A percentile compares a stretch with the other conserved stretches of the same genome.
These are phyloP conservation scores for Entomobrya proxima DNA, from an alignment of 2,888 invertebrate genomes.

Conservation along the genomic window DNA sequence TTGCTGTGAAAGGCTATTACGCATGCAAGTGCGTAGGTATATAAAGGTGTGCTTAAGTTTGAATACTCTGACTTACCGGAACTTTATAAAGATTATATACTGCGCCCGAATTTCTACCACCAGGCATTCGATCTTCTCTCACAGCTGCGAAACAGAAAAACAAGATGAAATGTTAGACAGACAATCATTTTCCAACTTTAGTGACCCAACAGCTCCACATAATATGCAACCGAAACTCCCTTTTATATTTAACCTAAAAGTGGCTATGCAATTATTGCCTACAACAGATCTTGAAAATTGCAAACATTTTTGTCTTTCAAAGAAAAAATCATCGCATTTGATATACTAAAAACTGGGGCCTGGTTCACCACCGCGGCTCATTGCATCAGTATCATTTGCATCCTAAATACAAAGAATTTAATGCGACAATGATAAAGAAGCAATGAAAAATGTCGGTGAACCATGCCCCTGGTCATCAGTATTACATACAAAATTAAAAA, in stretches of 20 bases:
- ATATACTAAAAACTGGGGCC: too few species aligned
- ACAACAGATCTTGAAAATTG: slow-evolving; percentile 39
- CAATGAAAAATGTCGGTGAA: too few species aligned
- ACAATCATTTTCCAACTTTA: not conserved
- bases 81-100: slow-evolving; percentile 99
- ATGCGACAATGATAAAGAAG: too few species aligned
- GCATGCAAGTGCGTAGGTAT: not conserved
- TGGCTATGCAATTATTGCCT: too few species aligned
- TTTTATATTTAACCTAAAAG: not conserved
- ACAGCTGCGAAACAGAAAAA: slow-evolving; percentile 84
- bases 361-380: too few species aligned
- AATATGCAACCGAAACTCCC: slow-evolving; percentile 19
- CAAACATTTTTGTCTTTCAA: slow-evolving; percentile 12
- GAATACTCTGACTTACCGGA: slow-evolving; percentile 74
- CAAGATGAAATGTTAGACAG: not conserved
- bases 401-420: too few species aligned
- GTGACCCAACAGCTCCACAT: slow-evolving; percentile 54
- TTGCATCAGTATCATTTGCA: too few species aligned
- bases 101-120: slow-evolving; percentile 98
- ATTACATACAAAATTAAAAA: too few species aligned
- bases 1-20: too few species aligned
- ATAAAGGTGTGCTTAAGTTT: not conserved
- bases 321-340: slow-evolving; percentile 1
- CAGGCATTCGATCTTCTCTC: slow-evolving; percentile 99
- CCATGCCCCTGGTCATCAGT: too few species aligned